A percentile compares a stretch with the other conserved stretches of the same genome.
phyloP scores from a whole-genome alignment of 2,888 invertebrate genomes.

The Dryobota labecula region DNA sequence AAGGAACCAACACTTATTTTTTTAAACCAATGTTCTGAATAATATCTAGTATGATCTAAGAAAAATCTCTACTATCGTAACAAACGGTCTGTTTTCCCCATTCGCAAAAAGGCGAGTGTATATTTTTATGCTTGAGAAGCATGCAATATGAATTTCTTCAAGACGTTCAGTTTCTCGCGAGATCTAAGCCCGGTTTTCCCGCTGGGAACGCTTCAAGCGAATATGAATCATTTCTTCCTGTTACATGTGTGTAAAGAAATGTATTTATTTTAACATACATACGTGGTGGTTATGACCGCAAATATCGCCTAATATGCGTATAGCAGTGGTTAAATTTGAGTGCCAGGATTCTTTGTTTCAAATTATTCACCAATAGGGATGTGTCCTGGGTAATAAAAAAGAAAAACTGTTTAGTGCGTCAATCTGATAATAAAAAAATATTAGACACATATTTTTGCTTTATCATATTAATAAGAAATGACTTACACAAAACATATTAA shows the following conservation, averaged over 20 bases:
- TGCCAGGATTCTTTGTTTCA: neutral
- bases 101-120: conserved; percentile 20
- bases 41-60: neutral
- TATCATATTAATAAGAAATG: too few species aligned
- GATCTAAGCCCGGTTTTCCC: conserved; percentile 54
- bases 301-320: neutral
- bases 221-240: conserved; percentile 72
- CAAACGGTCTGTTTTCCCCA: conserved; percentile 22
- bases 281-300: neutral
- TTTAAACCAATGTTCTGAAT: neutral
- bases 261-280: conserved; percentile 17
- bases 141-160: conserved; percentile 42
- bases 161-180: conserved; percentile 49
- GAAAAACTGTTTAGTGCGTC: too few species aligned
- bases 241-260: conserved; percentile 42
- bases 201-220: conserved; percentile 70
- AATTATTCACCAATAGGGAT: neutral
- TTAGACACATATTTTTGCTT: too few species aligned
- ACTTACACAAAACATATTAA: too few species aligned
- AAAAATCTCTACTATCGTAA: neutral
- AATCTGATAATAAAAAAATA: too few species aligned
- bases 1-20: neutral
- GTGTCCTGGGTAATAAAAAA: too few species aligned
- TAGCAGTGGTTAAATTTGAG: neutral
- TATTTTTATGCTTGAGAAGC: conserved; percentile 53